These are phyloP conservation scores for Sphinx pinastri DNA, from an alignment of 2,888 invertebrate species.

Conservation along the genomic window DNA sequence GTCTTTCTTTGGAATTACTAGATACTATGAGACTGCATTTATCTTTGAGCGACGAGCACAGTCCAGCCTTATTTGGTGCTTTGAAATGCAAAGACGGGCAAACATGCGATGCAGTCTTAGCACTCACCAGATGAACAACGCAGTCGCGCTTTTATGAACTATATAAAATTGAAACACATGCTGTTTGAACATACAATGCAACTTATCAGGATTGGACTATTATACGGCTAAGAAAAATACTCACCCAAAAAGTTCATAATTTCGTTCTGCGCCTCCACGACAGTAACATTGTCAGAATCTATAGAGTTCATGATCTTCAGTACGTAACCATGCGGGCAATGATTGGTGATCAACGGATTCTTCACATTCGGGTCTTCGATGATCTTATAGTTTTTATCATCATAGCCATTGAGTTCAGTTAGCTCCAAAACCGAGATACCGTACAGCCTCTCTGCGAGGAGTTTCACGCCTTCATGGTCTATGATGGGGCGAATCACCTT, in stretches of 20 bases:
- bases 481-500: conserved; percentile 83
- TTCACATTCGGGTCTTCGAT: conserved; percentile 83
- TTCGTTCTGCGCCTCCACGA: conserved; percentile 90
- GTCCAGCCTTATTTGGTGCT: too few species aligned
- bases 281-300: conserved; percentile 87
- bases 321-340: conserved; percentile 87
- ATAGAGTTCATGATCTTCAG: conserved; percentile 93
- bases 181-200: too few species aligned
- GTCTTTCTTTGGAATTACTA: too few species aligned
- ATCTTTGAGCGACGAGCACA: too few species aligned
- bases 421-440: conserved; percentile 84
- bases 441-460: conserved; percentile 84
- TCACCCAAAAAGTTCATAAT: conserved; percentile 89
- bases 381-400: conserved; percentile 90
- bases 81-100: too few species aligned
- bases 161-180: too few species aligned
- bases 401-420: conserved; percentile 88
- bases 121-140: too few species aligned
- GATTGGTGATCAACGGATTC: conserved; percentile 84
- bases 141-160: too few species aligned
- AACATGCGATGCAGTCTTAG: too few species aligned
- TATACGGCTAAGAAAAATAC: conserved; percentile 45
- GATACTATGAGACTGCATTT: too few species aligned
- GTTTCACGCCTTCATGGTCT: conserved; percentile 76
- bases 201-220: too few species aligned